phyloP scores from a whole-genome alignment of 2,797 vertebrate genomes.

The Sebastes hubbsi region DNA sequence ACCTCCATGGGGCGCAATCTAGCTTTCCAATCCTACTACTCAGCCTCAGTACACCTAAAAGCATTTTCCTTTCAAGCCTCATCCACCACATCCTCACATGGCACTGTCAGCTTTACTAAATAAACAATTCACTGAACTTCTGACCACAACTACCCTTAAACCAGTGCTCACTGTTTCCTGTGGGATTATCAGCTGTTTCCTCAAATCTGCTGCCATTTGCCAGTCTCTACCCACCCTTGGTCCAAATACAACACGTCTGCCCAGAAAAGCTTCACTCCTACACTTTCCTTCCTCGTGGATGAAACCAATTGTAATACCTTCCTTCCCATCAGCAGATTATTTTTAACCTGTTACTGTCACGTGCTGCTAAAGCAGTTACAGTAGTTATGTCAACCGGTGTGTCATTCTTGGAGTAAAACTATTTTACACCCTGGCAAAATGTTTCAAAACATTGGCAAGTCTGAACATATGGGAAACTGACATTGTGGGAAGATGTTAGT shows the following conservation, averaged over 20 bases:
- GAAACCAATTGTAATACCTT: constrained; percentile 42
- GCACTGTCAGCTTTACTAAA: constrained; percentile 47
- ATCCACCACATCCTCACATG: constrained; percentile 63
- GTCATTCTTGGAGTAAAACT: not conserved
- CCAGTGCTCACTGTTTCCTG: constrained; percentile 61
- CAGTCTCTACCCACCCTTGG: constrained; percentile 49
- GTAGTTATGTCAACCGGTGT: constrained; percentile 20
- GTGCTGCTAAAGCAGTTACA: constrained; percentile 10
- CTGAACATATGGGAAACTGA: constrained; percentile 3
- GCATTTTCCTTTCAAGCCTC: constrained; percentile 61
- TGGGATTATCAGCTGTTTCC: constrained; percentile 74
- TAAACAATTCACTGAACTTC: constrained; percentile 48
- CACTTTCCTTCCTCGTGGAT: constrained; percentile 44
- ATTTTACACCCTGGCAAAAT: constrained; percentile 15
- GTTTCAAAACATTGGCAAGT: constrained; percentile 12
- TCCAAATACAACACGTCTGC: constrained; percentile 14
- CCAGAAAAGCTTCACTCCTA: constrained; percentile 44
- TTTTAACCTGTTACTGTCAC: constrained; percentile 16
- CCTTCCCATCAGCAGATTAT: constrained; percentile 28
- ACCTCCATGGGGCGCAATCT: constrained; percentile 6
- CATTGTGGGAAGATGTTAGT: constrained; percentile 10
- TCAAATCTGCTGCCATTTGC: constrained; percentile 51
- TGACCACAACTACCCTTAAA: constrained; percentile 57
- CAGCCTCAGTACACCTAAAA: constrained; percentile 30
- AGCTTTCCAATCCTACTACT: constrained; percentile 33